Base-by-base conservation (phyloP, 2,888 invertebrate genomes). In the Synergus laeviventris region DNA sequence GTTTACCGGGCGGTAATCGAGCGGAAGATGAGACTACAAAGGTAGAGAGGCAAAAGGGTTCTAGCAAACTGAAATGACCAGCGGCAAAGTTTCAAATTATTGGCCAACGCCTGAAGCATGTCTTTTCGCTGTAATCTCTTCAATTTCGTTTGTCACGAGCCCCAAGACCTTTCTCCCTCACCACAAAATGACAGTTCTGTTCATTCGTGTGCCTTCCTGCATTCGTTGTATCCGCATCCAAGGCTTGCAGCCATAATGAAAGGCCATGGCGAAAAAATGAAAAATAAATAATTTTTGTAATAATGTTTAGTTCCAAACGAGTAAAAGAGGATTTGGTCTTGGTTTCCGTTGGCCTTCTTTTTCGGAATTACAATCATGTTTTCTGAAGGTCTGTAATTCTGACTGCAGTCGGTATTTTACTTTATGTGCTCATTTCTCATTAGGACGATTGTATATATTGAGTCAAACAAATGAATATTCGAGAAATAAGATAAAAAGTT, bases 101-200 rank as follows among this genome's bases (percentile, higher is more conserved):
- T 84, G 84, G 81, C 82, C 83, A 79, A 83, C 77, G 80, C 77
- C 75, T 66, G 77, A 70, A 73, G 59, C 78, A 75, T 76, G 74
- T 78, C 77, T 79, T 82, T 83, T 83, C 78, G 81, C 66, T 73
- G 83, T 83, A 81, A 83, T 81, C 78, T 81, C 84, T 83, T 83
- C 85, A 87, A 87, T 88, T 87, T 83, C 84, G 84, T 86, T 87
- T 85, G 87, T 87, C 87, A 85, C 87, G 87, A 87, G 84, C 79
- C 78, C 78, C 81, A 78, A 79, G 83, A 81, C 79, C 78, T 77
- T 76, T 74, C 81, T 74, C 70, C 9, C 80, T 82, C 78, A 76
- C 84, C 81, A 78, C 82, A 81, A 83, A 84, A 85, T 86, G 82
- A 83, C 81, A 78, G 81, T 76, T 80, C 77, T 77, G 77, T 77